Conservation (phyloP, 2,888 invertebrate species). For the Parasteatoda lunata region DNA sequence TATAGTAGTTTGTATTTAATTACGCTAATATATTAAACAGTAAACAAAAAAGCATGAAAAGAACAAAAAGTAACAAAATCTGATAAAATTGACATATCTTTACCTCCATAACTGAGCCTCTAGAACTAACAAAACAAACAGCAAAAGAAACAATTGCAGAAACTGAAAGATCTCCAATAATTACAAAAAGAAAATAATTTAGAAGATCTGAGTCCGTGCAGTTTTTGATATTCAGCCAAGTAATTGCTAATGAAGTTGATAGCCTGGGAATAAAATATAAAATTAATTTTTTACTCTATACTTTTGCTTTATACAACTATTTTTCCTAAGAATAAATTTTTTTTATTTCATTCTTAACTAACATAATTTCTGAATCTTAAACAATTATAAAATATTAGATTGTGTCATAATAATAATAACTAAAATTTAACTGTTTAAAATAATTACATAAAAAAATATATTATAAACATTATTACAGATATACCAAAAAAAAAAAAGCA, state of each 20-base stretch:
- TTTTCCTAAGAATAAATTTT: neutral
- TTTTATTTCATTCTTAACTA: neutral
- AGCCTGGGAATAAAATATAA: constrained; percentile 18
- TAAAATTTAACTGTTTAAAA: no score
- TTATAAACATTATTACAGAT: no score
- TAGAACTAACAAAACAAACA: constrained; percentile 21
- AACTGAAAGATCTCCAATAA: constrained; percentile 13
- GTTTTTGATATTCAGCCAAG: constrained; percentile 13
- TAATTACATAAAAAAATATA: no score
- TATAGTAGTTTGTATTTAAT: no score
- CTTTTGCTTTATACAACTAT: neutral
- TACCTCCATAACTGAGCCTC: constrained; percentile 54
- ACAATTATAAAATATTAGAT: no score
- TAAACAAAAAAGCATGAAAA: neutral
- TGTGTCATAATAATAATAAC: no score
- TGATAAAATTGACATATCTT: neutral
- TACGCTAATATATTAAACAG: neutral
- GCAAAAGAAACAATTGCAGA: constrained; percentile 23
- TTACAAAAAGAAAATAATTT: constrained; percentile 24
- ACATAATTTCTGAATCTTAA: no score
- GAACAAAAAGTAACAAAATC: neutral
- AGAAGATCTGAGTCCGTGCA: constrained; percentile 6
- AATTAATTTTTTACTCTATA: neutral
- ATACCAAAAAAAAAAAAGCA: no score
- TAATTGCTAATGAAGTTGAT: constrained; percentile 1